A percentile compares a stretch with the other conserved stretches of the same genome.
Conservation (phyloP, 2,797 vertebrate species). For the Steatocranus sp. region DNA sequence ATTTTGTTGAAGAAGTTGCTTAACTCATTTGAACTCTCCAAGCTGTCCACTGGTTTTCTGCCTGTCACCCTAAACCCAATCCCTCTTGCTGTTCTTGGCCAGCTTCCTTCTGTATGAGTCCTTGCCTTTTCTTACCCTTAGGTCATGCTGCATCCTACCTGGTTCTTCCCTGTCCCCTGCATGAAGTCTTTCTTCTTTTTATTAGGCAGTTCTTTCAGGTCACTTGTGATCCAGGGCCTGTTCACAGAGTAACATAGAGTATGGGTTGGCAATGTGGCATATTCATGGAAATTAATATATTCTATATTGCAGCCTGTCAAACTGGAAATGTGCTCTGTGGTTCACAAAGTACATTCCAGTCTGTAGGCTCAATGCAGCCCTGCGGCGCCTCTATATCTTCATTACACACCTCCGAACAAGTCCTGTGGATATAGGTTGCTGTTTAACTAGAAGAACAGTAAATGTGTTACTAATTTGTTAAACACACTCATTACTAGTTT, state of each 20-base stretch:
- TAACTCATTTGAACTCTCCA: neutral
- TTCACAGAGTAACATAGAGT: neutral
- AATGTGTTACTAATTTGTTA: neutral
- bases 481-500: neutral
- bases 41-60: neutral
- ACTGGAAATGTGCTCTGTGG: neutral
- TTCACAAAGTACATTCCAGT: neutral
- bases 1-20: neutral
- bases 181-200: neutral
- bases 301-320: neutral
- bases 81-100: neutral
- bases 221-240: neutral
- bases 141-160: neutral
- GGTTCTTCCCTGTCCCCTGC: fast-evolving
- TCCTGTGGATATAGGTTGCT: neutral
- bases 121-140: neutral
- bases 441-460: neutral
- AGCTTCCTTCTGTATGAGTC: neutral
- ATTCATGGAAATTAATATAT: neutral
- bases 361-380: neutral
- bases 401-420: fast-evolving
- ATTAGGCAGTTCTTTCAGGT: fast-evolving
- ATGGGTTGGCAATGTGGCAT: neutral
- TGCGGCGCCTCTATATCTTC: neutral
- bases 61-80: neutral